phyloP scores from a whole-genome alignment of 2,888 invertebrate genomes.

The Venusia cambrica region DNA sequence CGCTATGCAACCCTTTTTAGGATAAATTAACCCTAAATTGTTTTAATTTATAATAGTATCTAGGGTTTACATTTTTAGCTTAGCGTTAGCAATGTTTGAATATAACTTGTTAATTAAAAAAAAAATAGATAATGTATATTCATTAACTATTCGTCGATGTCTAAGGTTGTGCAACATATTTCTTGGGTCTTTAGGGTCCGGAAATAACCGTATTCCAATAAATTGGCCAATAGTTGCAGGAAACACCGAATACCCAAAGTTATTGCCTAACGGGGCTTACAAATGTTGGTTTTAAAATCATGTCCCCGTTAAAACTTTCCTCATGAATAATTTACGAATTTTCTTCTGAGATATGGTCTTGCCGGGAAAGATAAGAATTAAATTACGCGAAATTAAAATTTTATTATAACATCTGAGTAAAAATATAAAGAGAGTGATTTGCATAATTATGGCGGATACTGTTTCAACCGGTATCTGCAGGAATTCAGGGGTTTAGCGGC shows the following conservation, averaged over 20 bases:
- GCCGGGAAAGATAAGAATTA: constrained; percentile 74
- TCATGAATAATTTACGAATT: constrained; percentile 80
- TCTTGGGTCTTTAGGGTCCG: constrained; percentile 8
- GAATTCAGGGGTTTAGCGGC: constrained; percentile 22
- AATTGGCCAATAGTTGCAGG: constrained; percentile 23
- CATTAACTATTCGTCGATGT: too few relatives aligned
- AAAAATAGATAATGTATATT: too few relatives aligned
- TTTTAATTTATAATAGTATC: too few relatives aligned
- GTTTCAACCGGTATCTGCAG: constrained; percentile 26
- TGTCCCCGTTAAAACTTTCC: constrained; percentile 77
- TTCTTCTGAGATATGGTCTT: constrained; percentile 76
- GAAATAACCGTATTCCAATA: constrained; percentile 17
- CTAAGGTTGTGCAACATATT: constrained; percentile 4
- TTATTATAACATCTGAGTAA: constrained; percentile 68
- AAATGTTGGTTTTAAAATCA: constrained; percentile 78
- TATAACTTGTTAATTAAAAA: too few relatives aligned
- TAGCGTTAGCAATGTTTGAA: too few relatives aligned
- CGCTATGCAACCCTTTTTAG: too few relatives aligned
- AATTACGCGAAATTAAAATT: constrained; percentile 73
- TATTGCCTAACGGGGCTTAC: constrained; percentile 63
- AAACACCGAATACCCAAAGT: constrained; percentile 47
- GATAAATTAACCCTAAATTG: too few relatives aligned
- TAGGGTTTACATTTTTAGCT: too few relatives aligned
- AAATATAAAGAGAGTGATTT: constrained; percentile 68
- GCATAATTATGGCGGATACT: constrained; percentile 60